Evolutionary conservation across 2,113 vertebrate species (phyloP).

Genomic region (Cyphomyrus plagiostoma): DNA sequence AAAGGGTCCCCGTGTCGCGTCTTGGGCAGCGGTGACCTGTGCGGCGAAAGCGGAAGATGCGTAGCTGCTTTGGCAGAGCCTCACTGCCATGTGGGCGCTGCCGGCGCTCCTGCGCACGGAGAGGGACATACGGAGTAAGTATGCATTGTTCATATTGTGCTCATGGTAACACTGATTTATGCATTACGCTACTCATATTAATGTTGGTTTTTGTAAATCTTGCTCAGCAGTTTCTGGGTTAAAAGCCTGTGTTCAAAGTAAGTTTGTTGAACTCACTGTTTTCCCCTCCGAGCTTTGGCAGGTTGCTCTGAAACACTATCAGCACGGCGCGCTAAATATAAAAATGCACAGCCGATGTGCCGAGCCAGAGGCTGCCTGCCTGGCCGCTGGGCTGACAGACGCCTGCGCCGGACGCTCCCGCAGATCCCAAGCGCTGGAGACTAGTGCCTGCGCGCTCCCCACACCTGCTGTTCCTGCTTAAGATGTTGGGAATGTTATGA

Average conservation of each 20-base stretch:
- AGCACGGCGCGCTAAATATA: background rate
- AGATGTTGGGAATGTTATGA: background rate
- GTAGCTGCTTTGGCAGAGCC: background rate
- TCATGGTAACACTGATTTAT: background rate
- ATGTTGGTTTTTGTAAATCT: background rate
- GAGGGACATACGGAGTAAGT: background rate
- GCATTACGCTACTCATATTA: background rate
- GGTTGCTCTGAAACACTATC: background rate
- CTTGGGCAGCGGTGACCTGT: background rate
- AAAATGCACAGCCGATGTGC: background rate
- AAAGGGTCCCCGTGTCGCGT: background rate
- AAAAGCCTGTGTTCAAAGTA: background rate
- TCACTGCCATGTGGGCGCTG: background rate
- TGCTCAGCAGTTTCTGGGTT: background rate
- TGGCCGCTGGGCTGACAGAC: background rate
- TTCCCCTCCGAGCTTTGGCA: background rate
- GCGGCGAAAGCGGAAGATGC: constrained; percentile 10
- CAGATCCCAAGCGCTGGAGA: background rate
- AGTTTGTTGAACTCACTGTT: background rate
- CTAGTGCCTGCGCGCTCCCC: background rate
- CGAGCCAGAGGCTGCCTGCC: background rate
- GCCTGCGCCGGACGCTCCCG: background rate
- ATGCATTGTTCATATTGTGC: background rate
- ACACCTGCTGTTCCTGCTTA: background rate
- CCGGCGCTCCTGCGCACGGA: background rate